Percentiles rank a stretch among this genome's conserved stretches.
These are phyloP conservation scores for Sminthurides bifidus DNA, from an alignment of 1,140 invertebrate genomes.

Conservation along the genomic window DNA sequence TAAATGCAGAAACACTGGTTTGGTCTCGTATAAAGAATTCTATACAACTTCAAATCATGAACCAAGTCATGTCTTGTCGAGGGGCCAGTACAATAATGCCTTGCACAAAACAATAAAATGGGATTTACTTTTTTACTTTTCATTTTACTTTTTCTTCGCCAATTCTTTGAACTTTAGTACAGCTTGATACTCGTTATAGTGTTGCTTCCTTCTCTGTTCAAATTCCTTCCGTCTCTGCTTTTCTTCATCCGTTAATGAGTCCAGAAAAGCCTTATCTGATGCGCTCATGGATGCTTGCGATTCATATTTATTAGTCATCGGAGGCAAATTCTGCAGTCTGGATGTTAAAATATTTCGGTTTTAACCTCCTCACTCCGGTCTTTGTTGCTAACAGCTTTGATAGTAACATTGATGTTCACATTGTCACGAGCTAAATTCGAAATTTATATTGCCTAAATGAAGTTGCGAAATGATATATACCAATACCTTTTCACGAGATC, in stretches of 20 bases:
- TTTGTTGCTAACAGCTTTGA: not conserved
- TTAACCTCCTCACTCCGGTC: slow-evolving; percentile 42
- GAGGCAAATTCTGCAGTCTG: not conserved
- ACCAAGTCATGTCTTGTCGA: too few relatives aligned
- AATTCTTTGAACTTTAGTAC: slow-evolving; percentile 80
- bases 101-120: too few relatives aligned
- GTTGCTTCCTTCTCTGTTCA: slow-evolving; percentile 81
- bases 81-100: too few relatives aligned
- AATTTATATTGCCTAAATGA: not conserved
- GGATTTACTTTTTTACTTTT: too few relatives aligned
- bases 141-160: too few relatives aligned
- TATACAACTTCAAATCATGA: too few relatives aligned
- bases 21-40: too few relatives aligned
- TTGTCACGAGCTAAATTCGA: not conserved
- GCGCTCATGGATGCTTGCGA: slow-evolving; percentile 34
- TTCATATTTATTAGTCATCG: too few relatives aligned
- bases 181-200: slow-evolving; percentile 94
- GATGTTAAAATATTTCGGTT: slow-evolving; percentile 38
- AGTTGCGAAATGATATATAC: not conserved
- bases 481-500: not conserved
- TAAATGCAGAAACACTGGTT: too few relatives aligned
- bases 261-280: slow-evolving; percentile 44
- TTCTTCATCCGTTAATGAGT: not conserved
- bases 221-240: slow-evolving; percentile 60
- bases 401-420: not conserved